These are phyloP conservation scores for Drosophila leonis DNA, from an alignment of 2,888 invertebrate genomes.

Conservation along the genomic window DNA sequence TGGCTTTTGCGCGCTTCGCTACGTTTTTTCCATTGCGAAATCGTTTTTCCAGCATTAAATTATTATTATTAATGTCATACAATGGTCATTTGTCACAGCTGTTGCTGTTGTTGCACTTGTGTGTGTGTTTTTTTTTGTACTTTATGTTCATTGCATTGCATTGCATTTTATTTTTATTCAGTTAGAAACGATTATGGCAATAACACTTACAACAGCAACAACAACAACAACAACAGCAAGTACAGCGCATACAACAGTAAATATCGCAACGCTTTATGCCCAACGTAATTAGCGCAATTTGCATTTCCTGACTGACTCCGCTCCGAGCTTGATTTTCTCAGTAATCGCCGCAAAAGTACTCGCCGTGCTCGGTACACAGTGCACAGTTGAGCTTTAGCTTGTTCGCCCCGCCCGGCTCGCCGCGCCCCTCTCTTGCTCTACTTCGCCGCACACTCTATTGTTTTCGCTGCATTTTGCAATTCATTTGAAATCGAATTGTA, in stretches of 20 bases:
- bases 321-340: conserved; percentile 61
- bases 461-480: conserved; percentile 64
- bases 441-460: conserved; percentile 21
- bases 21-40: conserved; percentile 67
- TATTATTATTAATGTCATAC: conserved; percentile 79
- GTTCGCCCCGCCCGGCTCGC: not conserved
- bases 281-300: conserved; percentile 79
- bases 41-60: conserved; percentile 69
- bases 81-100: conserved; percentile 75
- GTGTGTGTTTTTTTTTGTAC: conserved; percentile 12
- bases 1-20: conserved; percentile 58
- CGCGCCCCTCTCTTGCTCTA: not conserved
- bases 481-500: conserved; percentile 75
- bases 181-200: conserved; percentile 77
- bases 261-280: conserved; percentile 62
- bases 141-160: conserved; percentile 70
- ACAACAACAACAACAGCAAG: conserved; percentile 20
- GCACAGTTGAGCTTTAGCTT: conserved; percentile 34
- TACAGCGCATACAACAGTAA: conserved; percentile 46
- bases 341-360: conserved; percentile 43
- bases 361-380: conserved; percentile 17
- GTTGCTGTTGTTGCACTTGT: conserved; percentile 33
- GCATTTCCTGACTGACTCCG: conserved; percentile 76
- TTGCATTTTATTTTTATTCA: conserved; percentile 60
- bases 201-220: conserved; percentile 41